Evolutionary conservation across 2,113 vertebrate species (phyloP).

Genomic region (Naja naja): DNA sequence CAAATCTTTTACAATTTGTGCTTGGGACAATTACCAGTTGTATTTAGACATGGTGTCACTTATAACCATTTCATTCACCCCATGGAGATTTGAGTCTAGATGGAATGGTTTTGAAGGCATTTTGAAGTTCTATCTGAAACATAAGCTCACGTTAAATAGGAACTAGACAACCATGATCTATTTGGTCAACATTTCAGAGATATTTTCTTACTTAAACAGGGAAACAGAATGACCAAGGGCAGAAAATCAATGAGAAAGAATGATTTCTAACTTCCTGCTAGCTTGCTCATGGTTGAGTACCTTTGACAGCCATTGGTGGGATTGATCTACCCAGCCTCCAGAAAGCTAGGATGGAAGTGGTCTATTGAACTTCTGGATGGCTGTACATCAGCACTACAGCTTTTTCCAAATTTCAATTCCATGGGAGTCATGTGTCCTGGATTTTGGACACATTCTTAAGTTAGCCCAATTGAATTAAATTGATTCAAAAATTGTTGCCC

Average conservation of each 20-base stretch:
- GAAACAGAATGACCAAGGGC: not conserved
- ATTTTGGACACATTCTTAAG: not conserved
- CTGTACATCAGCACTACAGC: not conserved
- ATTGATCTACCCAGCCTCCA: not conserved
- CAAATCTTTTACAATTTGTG: not conserved
- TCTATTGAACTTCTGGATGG: not conserved
- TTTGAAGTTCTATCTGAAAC: conserved; percentile 12
- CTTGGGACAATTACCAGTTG: not conserved
- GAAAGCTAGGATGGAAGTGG: not conserved
- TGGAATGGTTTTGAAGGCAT: not conserved
- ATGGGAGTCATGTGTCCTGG: not conserved
- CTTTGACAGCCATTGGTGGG: not conserved
- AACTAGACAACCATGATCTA: not conserved
- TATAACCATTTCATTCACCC: not conserved
- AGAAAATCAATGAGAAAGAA: not conserved
- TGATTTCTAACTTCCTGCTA: not conserved
- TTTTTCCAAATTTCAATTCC: not conserved
- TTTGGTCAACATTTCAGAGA: not conserved
- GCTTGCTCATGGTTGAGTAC: no score
- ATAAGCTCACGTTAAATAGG: conserved; percentile 5
- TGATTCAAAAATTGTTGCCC: not conserved
- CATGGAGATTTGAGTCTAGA: not conserved
- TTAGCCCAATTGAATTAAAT: not conserved
- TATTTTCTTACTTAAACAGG: not conserved
- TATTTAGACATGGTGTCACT: not conserved